Percentiles rank a stretch among this genome's conserved stretches.
Conservation (phyloP, 2,888 invertebrate genomes). For the Lottia scabra region DNA sequence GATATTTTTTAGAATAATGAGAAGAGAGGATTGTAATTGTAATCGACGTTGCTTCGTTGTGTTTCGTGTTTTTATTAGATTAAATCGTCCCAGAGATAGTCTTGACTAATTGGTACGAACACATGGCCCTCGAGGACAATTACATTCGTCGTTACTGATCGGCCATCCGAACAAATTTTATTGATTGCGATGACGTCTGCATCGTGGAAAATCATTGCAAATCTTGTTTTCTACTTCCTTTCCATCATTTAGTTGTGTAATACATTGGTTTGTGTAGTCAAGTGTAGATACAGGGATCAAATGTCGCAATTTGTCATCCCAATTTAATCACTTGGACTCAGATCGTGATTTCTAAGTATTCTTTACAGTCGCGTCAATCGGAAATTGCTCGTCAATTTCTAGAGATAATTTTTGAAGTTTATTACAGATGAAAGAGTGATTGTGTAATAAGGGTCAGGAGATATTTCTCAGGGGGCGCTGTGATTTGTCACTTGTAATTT, state of each 20-base stretch:
- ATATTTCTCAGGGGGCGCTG: background rate
- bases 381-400: background rate
- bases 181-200: conserved; percentile 14
- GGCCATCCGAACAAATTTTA: conserved; percentile 16
- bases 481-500: background rate
- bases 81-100: conserved; percentile 14
- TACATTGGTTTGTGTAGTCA: conserved; percentile 20
- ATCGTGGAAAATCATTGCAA: conserved; percentile 24
- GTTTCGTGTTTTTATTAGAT: conserved; percentile 22
- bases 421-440: background rate
- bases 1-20: background rate
- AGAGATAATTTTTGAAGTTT: background rate
- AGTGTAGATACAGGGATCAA: conserved; percentile 17
- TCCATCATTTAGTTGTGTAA: conserved; percentile 20
- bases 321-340: background rate
- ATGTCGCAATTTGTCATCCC: conserved; percentile 22
- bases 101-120: conserved; percentile 16
- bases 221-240: conserved; percentile 19
- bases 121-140: conserved; percentile 18
- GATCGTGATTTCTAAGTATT: background rate
- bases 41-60: background rate
- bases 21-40: background rate
- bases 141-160: conserved; percentile 14
- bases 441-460: background rate
- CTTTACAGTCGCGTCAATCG: background rate